Evolutionary conservation across 1,140 invertebrate species (phyloP).

Genomic region (Hycleus cichorii): DNA sequence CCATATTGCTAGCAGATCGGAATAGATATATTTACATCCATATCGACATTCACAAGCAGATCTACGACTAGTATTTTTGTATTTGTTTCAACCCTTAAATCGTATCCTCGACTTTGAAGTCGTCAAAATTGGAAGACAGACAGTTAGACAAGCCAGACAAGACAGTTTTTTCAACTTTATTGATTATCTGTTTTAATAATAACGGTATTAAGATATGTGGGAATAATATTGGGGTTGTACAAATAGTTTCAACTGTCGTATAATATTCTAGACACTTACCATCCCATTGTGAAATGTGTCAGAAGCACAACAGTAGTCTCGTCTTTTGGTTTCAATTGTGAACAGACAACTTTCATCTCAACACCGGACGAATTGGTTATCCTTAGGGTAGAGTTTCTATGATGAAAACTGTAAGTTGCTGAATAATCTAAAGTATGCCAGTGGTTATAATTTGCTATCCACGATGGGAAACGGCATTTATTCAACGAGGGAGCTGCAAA

Average conservation of each 20-base stretch:
- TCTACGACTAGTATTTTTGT: too few species aligned
- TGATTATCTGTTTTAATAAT: neutral
- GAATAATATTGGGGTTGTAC: neutral
- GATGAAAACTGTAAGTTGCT: conserved; percentile 58
- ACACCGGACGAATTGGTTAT: conserved; percentile 51
- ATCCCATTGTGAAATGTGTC: conserved; percentile 57
- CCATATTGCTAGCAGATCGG: too few species aligned
- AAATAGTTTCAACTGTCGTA: neutral
- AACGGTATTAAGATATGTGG: too few species aligned
- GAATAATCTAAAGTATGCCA: conserved; percentile 66
- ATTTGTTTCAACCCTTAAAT: too few species aligned
- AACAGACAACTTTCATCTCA: conserved; percentile 56
- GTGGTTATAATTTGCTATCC: conserved; percentile 57
- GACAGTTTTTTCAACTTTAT: neutral
- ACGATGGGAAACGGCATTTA: conserved; percentile 60
- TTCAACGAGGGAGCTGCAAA: conserved; percentile 49
- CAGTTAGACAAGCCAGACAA: too few species aligned
- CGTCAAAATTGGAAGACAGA: too few species aligned
- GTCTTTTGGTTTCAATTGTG: conserved; percentile 50
- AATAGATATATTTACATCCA: too few species aligned
- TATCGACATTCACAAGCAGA: too few species aligned
- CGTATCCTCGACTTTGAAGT: too few species aligned
- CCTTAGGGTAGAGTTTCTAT: conserved; percentile 55
- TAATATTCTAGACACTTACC: conserved; percentile 43
- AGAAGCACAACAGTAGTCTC: conserved; percentile 49